Conservation (phyloP, 2,888 invertebrate species). For the Amaurobius ferox region DNA sequence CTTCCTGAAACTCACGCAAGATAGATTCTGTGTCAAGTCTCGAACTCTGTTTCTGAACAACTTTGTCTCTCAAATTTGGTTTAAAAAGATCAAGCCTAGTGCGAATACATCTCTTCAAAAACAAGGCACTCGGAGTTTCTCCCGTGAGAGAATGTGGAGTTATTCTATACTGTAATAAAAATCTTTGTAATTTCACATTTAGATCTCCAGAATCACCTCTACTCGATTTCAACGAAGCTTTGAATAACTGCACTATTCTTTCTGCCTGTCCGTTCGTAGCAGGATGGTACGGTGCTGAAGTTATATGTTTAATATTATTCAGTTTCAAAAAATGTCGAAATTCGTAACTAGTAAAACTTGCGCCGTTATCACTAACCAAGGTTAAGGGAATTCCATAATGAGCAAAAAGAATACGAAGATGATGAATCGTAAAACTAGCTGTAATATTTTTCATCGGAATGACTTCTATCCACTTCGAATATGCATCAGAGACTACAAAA, state of each 20-base stretch:
- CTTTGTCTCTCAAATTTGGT: constrained; percentile 44
- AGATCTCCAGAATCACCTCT: constrained; percentile 45
- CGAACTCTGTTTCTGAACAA: constrained; percentile 43
- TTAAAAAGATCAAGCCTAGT: constrained; percentile 40
- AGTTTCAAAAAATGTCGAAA: constrained; percentile 40
- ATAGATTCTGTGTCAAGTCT: constrained; percentile 47
- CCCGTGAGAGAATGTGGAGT: constrained; percentile 50
- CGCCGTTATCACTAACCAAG: constrained; percentile 52
- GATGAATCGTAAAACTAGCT: too few relatives aligned
- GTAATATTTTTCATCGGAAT: constrained; percentile 35
- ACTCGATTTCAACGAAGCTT: constrained; percentile 39
- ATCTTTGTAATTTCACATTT: constrained; percentile 46
- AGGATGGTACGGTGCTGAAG: constrained; percentile 58
- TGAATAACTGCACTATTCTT: constrained; percentile 36
- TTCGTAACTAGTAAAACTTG: constrained; percentile 34
- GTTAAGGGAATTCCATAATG: constrained; percentile 47
- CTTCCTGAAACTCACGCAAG: constrained; percentile 47
- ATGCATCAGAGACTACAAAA: constrained; percentile 37
- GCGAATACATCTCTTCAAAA: constrained; percentile 36
- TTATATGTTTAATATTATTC: constrained; percentile 72
- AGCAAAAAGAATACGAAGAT: constrained; percentile 44
- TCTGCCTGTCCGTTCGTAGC: constrained; percentile 40
- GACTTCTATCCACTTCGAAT: constrained; percentile 48
- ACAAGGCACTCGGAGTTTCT: constrained; percentile 48
- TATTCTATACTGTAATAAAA: constrained; percentile 52